Evolutionary conservation across 1,140 invertebrate genomes (phyloP).

Genomic region (Rhagoletis zephyria): DNA sequence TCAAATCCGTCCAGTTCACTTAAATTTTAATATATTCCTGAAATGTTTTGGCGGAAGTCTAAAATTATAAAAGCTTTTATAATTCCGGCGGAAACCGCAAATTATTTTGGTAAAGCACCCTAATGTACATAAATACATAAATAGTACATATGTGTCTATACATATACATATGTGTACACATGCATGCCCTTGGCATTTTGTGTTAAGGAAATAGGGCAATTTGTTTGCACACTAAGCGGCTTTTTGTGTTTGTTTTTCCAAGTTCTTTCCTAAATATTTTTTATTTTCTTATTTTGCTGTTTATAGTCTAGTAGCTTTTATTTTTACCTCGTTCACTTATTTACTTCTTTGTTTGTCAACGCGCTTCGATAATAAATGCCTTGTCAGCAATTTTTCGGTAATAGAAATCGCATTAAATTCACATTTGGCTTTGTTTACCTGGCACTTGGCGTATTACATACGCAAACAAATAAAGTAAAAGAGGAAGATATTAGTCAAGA

Average conservation of each 20-base stretch:
- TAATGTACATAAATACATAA: no score
- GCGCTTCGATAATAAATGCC: not conserved
- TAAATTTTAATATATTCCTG: no score
- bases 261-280: not conserved
- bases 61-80: no score
- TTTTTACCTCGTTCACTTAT: not conserved
- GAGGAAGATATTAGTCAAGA: not conserved
- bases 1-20: no score
- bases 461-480: not conserved
- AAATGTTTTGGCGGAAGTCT: no score
- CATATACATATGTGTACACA: no score
- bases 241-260: not conserved
- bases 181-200: not conserved
- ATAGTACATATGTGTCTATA: no score
- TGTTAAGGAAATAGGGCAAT: not conserved
- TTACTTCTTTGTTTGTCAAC: not conserved
- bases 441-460: slow-evolving; percentile 2
- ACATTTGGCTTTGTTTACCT: slow-evolving; percentile 35
- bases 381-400: slow-evolving; percentile 39
- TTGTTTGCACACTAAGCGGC: not conserved
- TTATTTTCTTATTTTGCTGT: not conserved
- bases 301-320: not conserved
- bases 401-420: slow-evolving; percentile 48
- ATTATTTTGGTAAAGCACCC: no score
- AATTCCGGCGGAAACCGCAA: no score